These are phyloP conservation scores for Apomyelois bistriatella DNA, from an alignment of 2,888 invertebrate species.

Conservation along the genomic window DNA sequence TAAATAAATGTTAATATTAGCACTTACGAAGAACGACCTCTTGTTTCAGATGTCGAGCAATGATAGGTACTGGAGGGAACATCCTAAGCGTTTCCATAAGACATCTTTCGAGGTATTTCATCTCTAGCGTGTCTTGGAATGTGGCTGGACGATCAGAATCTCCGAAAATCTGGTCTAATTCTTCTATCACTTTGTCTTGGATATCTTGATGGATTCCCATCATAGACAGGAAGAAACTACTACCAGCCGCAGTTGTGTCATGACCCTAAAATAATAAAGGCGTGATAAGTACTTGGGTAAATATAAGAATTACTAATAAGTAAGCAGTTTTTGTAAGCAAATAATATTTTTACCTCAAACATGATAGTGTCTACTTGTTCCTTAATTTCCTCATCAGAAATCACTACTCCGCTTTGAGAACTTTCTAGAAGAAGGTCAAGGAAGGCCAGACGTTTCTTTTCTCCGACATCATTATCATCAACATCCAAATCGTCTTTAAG, in stretches of 20 bases:
- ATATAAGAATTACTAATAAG: too few species aligned
- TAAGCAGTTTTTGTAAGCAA: too few species aligned
- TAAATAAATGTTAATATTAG: neutral
- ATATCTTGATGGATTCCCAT: conserved; percentile 87
- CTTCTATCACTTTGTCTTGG: conserved; percentile 86
- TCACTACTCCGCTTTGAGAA: conserved; percentile 84
- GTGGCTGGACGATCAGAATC: conserved; percentile 87
- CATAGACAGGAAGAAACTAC: conserved; percentile 89
- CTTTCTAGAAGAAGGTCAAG: conserved; percentile 91
- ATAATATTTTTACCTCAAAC: conserved; percentile 84
- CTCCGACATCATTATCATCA: conserved; percentile 88
- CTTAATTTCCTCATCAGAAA: conserved; percentile 88
- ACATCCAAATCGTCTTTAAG: conserved; percentile 90
- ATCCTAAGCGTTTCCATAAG: conserved; percentile 89
- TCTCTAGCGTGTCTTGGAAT: conserved; percentile 90
- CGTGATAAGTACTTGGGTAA: neutral
- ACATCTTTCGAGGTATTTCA: conserved; percentile 91
- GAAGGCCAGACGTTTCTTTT: conserved; percentile 92
- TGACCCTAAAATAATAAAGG: conserved; percentile 78
- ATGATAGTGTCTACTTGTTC: conserved; percentile 93
- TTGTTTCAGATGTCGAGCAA: conserved; percentile 85
- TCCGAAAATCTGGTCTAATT: conserved; percentile 87
- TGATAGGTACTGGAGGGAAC: conserved; percentile 89
- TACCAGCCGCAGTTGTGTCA: conserved; percentile 90
- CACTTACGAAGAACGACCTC: conserved; percentile 84